Base-by-base conservation (phyloP, 35 echinoderm and acorn worm species). In the Strongylocentrotus purpuratus region DNA sequence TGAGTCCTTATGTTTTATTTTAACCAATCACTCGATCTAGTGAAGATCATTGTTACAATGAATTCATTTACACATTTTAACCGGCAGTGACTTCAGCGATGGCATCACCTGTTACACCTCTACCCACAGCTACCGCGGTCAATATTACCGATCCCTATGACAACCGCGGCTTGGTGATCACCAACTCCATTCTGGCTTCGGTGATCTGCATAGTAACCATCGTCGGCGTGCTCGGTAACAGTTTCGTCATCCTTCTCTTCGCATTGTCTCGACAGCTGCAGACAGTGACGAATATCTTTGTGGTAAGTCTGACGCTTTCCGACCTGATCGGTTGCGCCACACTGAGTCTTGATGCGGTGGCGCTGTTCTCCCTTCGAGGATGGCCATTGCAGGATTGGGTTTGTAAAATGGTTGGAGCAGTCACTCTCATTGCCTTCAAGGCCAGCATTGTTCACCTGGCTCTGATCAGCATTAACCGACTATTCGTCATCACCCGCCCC, bases 221-320 rank as follows among this genome's bases (percentile, higher is more conserved):
- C 5, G 59, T 94, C 88, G 98, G 98, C 48, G 96, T 95, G 59
- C 93, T 97, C n/a, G 98, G 98, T 5, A 99, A 99, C 90, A 88
- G 85, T 60, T 89, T 99, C 48, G 98, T 99, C 33, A 96, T 99
- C 10, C 20, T 97, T 22, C 47, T 97, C 12, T 97, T 97, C 28
- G 48, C 95, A 48, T 45, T 99, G n/a, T 96, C 96, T 35, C 94
- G 96, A 10, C 94, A 96, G 94, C 90, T 99, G 46, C 95, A 96
- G 59, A 99, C 98, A 12, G 98, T 95, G 10, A 97, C 98, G 1
- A 99, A 99, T 65, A 96, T 99, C 33, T 99, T 97, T 94, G 97
- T 99, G 28, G 97, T 99, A 48, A 99, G 96, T 87, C 95, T 99
- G 25, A 96, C 96, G 86, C 47, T 97, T 12, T 95, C 98, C 2